Evolutionary conservation across 2,797 vertebrate species (phyloP).

Genomic region (Meriones psammophilus): DNA sequence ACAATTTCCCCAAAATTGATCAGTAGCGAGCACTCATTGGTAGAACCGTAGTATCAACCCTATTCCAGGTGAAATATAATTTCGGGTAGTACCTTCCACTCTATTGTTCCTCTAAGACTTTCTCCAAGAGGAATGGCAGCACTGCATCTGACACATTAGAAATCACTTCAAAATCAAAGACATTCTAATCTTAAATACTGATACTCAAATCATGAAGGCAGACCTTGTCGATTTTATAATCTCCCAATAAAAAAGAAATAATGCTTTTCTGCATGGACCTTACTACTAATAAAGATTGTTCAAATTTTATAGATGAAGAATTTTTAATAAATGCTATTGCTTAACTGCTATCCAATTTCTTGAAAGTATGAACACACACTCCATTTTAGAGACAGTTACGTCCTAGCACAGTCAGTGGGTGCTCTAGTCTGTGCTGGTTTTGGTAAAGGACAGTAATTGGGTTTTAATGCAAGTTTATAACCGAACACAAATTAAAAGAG

Average conservation of each 20-base stretch:
- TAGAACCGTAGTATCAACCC: background rate
- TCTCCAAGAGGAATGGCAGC: conserved; percentile 53
- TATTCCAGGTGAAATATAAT: conserved; percentile 18
- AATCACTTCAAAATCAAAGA: conserved; percentile 59
- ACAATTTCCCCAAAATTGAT: conserved; percentile 64
- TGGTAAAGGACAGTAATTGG: conserved; percentile 40
- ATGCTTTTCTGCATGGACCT: conserved; percentile 50
- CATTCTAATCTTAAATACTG: conserved; percentile 60
- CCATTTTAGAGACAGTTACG: conserved; percentile 60
- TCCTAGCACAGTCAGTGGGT: conserved; percentile 11
- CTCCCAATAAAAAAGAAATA: conserved; percentile 64
- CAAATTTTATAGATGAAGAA: conserved; percentile 64
- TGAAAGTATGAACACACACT: conserved; percentile 71
- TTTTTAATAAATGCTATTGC: conserved; percentile 72
- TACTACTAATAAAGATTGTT: conserved; percentile 67
- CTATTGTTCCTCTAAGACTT: conserved; percentile 53
- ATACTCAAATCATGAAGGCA: conserved; percentile 54
- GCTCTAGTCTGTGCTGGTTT: background rate
- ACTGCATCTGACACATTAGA: background rate
- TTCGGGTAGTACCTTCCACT: conserved; percentile 39
- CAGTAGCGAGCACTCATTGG: conserved; percentile 32
- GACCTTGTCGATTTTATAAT: conserved; percentile 51
- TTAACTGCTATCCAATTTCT: conserved; percentile 69
- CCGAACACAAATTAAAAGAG: conserved; percentile 63
- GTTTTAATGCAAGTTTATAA: conserved; percentile 69